phyloP scores from a whole-genome alignment of 2,113 vertebrate species.

The Myotis brandtii region DNA sequence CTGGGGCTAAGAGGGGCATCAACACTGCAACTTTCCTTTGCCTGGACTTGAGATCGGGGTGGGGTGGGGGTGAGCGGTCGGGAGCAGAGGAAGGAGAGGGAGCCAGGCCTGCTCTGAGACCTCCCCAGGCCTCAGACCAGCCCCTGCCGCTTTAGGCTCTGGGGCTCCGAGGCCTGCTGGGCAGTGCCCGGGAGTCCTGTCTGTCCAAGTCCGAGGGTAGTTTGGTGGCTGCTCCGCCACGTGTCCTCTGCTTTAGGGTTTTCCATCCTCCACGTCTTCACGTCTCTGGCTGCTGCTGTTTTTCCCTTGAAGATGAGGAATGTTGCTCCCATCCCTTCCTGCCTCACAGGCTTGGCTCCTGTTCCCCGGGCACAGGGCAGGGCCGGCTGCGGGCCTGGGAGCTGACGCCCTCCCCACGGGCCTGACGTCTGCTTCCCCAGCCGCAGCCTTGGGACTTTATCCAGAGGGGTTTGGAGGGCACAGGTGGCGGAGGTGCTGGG shows the following conservation, averaged over 20 bases:
- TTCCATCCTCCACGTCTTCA: background rate
- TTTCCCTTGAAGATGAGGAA: background rate
- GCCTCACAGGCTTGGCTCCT: background rate
- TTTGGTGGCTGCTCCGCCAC: background rate
- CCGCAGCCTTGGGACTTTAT: background rate
- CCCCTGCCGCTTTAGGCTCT: background rate
- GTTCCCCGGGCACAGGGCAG: background rate
- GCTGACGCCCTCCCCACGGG: background rate
- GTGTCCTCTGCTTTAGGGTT: background rate
- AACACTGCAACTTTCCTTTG: background rate
- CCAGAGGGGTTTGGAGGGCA: background rate
- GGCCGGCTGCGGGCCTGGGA: background rate
- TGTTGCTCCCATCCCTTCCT: background rate
- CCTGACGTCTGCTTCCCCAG: background rate
- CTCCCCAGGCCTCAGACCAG: background rate
- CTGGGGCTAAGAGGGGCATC: background rate
- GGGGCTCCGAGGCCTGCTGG: background rate
- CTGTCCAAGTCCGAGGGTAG: background rate
- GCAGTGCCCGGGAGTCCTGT: fast-evolving
- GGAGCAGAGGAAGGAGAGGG: background rate
- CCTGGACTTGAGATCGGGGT: background rate
- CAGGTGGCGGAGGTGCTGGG: background rate
- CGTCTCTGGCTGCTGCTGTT: background rate
- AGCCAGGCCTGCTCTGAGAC: background rate
- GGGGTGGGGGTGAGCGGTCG: too few relatives aligned